A percentile compares a stretch with the other conserved stretches of the same genome.
phyloP scores from a whole-genome alignment of 2,797 vertebrate genomes.

The Melanotaenia boesemani region DNA sequence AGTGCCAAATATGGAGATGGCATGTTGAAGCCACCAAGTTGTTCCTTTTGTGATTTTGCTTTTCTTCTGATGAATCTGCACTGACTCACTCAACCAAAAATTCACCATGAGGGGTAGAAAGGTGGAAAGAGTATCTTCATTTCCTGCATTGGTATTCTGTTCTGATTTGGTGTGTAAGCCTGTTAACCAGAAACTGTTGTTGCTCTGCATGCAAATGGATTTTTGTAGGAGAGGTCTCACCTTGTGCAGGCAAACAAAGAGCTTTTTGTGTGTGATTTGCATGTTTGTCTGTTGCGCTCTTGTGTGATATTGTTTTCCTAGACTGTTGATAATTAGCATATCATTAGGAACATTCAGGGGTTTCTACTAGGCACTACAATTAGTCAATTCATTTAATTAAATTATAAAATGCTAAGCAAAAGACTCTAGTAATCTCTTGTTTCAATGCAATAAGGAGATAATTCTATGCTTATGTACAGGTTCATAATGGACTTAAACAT shows the following conservation, averaged over 20 bases:
- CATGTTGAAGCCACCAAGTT: slow-evolving; percentile 47
- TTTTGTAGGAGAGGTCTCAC: slow-evolving; percentile 49
- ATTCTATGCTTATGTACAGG: neutral
- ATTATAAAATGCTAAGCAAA: neutral
- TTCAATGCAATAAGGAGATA: neutral
- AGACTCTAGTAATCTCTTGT: neutral
- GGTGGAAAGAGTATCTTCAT: slow-evolving; percentile 42
- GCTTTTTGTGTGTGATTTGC: slow-evolving; percentile 28
- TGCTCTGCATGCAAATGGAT: slow-evolving; percentile 57
- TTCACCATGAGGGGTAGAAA: neutral
- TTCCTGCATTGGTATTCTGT: slow-evolving; percentile 55
- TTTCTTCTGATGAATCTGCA: slow-evolving; percentile 12
- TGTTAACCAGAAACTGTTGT: slow-evolving; percentile 58
- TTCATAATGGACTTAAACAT: neutral
- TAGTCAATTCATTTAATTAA: slow-evolving; percentile 10
- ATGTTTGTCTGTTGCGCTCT: slow-evolving; percentile 23
- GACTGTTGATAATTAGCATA: slow-evolving; percentile 14
- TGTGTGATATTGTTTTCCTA: slow-evolving; percentile 18
- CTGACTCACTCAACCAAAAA: slow-evolving; percentile 12
- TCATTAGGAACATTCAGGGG: neutral
- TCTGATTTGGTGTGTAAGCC: slow-evolving; percentile 44
- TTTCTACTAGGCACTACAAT: neutral
- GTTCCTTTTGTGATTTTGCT: slow-evolving; percentile 28
- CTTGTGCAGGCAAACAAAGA: slow-evolving; percentile 40
- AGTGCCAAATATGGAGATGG: slow-evolving; percentile 41